Conservation (phyloP, 2,888 invertebrate genomes). For the Polylopha cassiicola region DNA sequence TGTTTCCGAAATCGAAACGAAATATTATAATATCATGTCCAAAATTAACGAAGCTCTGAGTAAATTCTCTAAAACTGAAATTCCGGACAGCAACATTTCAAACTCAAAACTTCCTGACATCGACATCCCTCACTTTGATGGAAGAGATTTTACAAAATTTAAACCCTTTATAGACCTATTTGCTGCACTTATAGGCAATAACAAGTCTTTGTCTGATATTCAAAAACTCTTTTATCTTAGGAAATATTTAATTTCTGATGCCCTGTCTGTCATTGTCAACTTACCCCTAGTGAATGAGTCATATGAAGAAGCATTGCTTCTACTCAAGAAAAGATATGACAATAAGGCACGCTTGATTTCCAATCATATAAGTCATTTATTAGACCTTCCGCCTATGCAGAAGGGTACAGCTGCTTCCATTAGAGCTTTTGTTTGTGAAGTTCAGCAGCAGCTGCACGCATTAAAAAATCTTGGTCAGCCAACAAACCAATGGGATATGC, state of each 20-base stretch:
- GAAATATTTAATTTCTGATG: neutral
- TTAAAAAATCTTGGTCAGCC: slow-evolving; percentile 4
- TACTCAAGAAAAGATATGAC: neutral
- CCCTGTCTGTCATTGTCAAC: neutral
- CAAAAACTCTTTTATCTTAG: neutral
- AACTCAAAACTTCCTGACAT: neutral
- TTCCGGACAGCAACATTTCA: neutral
- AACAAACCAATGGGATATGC: slow-evolving; percentile 5
- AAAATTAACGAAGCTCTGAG: neutral
- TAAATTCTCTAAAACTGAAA: no score
- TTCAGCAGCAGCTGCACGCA: slow-evolving; percentile 4
- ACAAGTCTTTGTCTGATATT: slow-evolving; percentile 1
- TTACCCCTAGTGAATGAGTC: neutral
- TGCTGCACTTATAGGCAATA: slow-evolving; percentile 1
- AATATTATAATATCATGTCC: neutral
- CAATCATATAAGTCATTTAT: neutral
- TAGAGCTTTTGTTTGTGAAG: slow-evolving; percentile 1
- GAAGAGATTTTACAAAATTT: slow-evolving; percentile 3
- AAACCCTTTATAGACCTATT: slow-evolving; percentile 6
- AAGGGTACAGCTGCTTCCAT: neutral
- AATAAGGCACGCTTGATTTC: neutral
- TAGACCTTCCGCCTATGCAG: neutral
- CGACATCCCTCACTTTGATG: neutral
- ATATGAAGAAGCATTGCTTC: neutral
- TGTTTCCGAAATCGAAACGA: neutral